Evolutionary conservation across 2,113 vertebrate genomes (phyloP).

Genomic region (Pterocles gutturalis): DNA sequence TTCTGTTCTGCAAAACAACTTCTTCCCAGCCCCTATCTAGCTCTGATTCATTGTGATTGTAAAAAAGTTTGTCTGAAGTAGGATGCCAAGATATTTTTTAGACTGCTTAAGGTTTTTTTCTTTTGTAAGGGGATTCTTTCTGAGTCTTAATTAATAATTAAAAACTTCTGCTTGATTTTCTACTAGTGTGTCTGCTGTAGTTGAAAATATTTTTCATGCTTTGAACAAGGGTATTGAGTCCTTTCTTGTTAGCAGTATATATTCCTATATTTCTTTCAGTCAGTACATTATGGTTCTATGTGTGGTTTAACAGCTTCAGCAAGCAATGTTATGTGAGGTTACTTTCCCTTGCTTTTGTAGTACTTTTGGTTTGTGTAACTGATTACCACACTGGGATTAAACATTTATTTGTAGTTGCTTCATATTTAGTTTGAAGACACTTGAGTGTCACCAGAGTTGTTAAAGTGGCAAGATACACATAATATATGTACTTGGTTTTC

Average conservation of each 20-base stretch:
- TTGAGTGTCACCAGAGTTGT: background rate
- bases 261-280: background rate
- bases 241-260: background rate
- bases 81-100: background rate
- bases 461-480: background rate
- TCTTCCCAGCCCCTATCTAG: background rate
- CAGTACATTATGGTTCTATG: background rate
- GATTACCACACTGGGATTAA: conserved; percentile 10
- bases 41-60: background rate
- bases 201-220: background rate
- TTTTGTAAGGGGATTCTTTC: background rate
- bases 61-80: background rate
- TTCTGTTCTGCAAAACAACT: background rate
- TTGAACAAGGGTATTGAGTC: background rate
- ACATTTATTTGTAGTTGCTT: background rate
- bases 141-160: background rate
- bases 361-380: conserved; percentile 5
- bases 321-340: background rate
- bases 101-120: background rate
- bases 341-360: background rate
- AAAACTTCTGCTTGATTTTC: conserved; percentile 12
- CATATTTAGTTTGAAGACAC: background rate
- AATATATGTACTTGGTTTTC: background rate
- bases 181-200: conserved; percentile 8
- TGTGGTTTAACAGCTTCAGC: conserved; percentile 31